Base-by-base conservation (phyloP, 2,113 vertebrate species). In the Apaloderma vittatum region DNA sequence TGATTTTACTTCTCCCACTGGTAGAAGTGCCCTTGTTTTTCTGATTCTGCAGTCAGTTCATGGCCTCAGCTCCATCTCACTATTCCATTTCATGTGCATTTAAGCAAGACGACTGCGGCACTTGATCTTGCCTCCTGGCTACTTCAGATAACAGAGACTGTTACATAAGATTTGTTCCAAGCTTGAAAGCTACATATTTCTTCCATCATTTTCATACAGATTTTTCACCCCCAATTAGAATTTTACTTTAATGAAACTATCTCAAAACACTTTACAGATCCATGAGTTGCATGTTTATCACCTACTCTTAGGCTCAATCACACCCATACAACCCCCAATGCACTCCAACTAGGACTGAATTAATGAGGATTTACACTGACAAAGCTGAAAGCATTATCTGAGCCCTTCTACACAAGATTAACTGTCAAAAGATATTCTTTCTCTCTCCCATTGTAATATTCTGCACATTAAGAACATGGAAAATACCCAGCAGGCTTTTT, bases 251-350 rank as follows among this genome's bases (percentile, higher is more conserved):
- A 72, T 4, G 5, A 48, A 90, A 54, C 32, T 51, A 29, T 58
- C 40, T 86, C 40, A 46, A 49, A 93, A 73, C 30, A 45, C 21
- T 72, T 65, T 30, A 59, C 30, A 86, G 62, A 46, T 18, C 24
- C 36, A 19, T 7, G 17, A 32, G 58, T 11, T 79, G 29, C 16
- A 10, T 7, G 32, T 66, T 59, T 36, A 54, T 37, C 48, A 43
- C 15, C 8, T 61, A 8, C 30, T 34, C 11, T 3, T n/a, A 77
- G 49, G 54, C 46, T 62, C 61, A 57, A 65, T 21, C 34, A 18
- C 1, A 15, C 4, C 0, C 1, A 23, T 45, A 80, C 19, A 48
- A 87, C 19, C 23, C 40, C n/a, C 40, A 45, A 0, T 2, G 12
- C 40, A 18, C 36, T 46, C 3, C 24, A 62, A 52, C 19, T 27